These are phyloP conservation scores for Solenodon paradoxus DNA, from an alignment of 2,113 vertebrate species.

Conservation along the genomic window DNA sequence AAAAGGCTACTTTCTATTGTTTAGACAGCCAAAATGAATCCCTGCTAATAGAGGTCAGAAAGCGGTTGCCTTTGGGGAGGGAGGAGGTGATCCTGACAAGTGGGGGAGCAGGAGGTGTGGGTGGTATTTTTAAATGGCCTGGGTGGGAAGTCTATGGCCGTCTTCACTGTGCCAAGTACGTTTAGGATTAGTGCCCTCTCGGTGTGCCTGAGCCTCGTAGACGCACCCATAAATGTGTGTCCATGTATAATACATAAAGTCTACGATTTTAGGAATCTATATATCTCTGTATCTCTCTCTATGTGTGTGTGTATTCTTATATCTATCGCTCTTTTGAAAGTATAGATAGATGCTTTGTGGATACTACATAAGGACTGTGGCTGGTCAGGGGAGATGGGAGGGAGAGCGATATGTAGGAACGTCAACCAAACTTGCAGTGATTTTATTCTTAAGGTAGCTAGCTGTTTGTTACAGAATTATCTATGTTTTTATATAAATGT, in stretches of 20 bases:
- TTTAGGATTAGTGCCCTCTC: not conserved
- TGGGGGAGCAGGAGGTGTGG: fast-evolving
- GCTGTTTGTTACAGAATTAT: not conserved
- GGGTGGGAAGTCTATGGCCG: not conserved
- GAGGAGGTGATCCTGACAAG: not conserved
- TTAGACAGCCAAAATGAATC: not conserved
- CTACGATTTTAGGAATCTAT: not conserved
- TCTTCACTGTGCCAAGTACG: not conserved
- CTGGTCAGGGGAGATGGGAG: not conserved
- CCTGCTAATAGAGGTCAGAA: not conserved
- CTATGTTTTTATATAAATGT: not conserved
- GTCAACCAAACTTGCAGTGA: not conserved
- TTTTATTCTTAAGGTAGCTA: not conserved
- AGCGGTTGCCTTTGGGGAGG: not conserved
- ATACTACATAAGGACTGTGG: not conserved
- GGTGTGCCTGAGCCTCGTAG: not conserved
- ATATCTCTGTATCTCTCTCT: not conserved
- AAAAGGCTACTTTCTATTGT: not conserved
- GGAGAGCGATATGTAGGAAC: not conserved
- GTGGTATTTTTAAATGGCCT: not conserved
- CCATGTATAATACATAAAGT: not conserved
- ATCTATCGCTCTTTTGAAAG: not conserved
- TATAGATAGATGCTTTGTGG: not conserved
- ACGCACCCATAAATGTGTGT: not conserved
- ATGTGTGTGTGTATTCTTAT: not conserved